These are phyloP conservation scores for Phainopepla nitens DNA, from an alignment of 2,113 vertebrate genomes.

Conservation along the genomic window DNA sequence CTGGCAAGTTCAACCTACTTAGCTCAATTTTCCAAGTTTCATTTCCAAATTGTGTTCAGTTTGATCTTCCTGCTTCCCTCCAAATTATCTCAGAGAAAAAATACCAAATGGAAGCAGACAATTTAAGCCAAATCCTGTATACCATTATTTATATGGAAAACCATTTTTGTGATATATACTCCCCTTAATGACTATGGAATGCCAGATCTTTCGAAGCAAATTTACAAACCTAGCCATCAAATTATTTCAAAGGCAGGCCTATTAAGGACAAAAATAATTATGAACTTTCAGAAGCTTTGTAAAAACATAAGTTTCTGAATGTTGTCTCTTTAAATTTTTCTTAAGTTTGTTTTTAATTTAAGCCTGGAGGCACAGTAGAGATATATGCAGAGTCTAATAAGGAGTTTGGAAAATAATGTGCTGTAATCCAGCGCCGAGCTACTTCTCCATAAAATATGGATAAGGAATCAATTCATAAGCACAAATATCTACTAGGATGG, in stretches of 20 bases:
- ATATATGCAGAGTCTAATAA: slow-evolving; percentile 32
- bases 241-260: slow-evolving; percentile 54
- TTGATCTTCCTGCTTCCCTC: slow-evolving; percentile 56
- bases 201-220: slow-evolving; percentile 22
- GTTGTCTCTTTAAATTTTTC: slow-evolving; percentile 60
- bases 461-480: slow-evolving; percentile 51
- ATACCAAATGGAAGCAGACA: slow-evolving; percentile 48
- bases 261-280: slow-evolving; percentile 59
- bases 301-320: slow-evolving; percentile 51
- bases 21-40: slow-evolving; percentile 71
- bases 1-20: slow-evolving; percentile 67
- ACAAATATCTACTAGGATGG: not conserved
- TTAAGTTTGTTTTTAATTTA: slow-evolving; percentile 56
- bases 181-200: slow-evolving; percentile 37
- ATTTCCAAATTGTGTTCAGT: slow-evolving; percentile 69
- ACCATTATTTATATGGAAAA: slow-evolving; percentile 60
- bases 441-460: slow-evolving; percentile 45
- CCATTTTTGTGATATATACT: slow-evolving; percentile 48
- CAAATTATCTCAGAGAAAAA: slow-evolving; percentile 38
- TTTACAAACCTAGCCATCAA: slow-evolving; percentile 53
- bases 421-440: not conserved
- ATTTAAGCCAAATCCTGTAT: slow-evolving; percentile 40
- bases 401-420: slow-evolving; percentile 12
- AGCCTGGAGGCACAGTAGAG: slow-evolving; percentile 51
- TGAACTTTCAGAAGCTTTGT: slow-evolving; percentile 36